Evolutionary conservation across 2,113 vertebrate species (phyloP).

Genomic region (Trinectes maculatus): DNA sequence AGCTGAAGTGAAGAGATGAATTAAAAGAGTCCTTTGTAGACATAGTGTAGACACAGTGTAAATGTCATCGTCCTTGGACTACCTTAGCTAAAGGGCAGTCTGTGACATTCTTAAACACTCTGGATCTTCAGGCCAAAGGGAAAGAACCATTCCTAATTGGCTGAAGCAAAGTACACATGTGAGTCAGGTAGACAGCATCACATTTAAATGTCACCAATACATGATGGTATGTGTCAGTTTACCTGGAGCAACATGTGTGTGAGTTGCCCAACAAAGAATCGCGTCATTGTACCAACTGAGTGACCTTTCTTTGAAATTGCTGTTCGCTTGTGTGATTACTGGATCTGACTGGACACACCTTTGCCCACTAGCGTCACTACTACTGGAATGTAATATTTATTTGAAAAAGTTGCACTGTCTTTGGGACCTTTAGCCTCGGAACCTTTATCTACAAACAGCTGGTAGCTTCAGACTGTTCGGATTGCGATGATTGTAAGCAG

Average conservation of each 20-base stretch:
- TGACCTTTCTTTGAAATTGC: slow-evolving; percentile 61
- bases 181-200: slow-evolving; percentile 55
- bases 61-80: slow-evolving; percentile 69
- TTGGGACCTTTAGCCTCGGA: background rate
- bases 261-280: slow-evolving; percentile 20
- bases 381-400: background rate
- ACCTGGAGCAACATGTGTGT: slow-evolving; percentile 41
- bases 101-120: slow-evolving; percentile 66
- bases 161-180: slow-evolving; percentile 44
- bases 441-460: background rate
- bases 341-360: slow-evolving; percentile 2
- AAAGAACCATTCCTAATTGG: slow-evolving; percentile 67
- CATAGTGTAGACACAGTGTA: slow-evolving; percentile 50
- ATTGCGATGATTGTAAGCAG: background rate
- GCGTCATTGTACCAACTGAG: slow-evolving; percentile 12
- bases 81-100: slow-evolving; percentile 60
- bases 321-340: slow-evolving; percentile 24
- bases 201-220: slow-evolving; percentile 77
- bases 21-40: slow-evolving; percentile 41
- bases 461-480: background rate
- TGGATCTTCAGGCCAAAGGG: slow-evolving; percentile 39
- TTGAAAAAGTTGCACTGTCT: background rate
- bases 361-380: background rate
- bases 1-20: slow-evolving; percentile 22
- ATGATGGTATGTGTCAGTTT: slow-evolving; percentile 42